Evolutionary conservation across 2,888 invertebrate species (phyloP).

Genomic region (Chymomyza amoena): DNA sequence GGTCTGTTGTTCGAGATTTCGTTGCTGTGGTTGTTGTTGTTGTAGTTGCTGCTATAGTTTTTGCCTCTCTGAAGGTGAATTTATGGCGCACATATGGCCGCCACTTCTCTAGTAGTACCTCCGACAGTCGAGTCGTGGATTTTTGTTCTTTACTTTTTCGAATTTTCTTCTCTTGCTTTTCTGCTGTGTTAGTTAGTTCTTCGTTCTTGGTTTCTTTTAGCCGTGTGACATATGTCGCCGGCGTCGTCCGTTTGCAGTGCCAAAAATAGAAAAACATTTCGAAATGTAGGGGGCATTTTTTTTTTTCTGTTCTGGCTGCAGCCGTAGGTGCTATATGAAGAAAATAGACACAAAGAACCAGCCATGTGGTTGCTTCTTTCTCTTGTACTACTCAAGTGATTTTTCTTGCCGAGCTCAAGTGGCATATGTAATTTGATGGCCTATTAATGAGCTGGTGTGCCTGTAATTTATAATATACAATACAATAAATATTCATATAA

Average conservation of each 20-base stretch:
- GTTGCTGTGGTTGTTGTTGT: background rate
- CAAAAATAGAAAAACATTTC: conserved; percentile 66
- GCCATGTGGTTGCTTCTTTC: background rate
- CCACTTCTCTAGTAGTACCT: conserved; percentile 21
- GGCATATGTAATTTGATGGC: conserved; percentile 34
- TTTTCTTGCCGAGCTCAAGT: conserved; percentile 18
- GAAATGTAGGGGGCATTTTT: conserved; percentile 67
- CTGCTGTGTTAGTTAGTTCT: background rate
- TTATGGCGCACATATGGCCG: conserved; percentile 69
- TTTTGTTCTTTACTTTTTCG: background rate
- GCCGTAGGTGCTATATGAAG: conserved; percentile 6
- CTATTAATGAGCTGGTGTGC: conserved; percentile 29
- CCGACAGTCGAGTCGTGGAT: background rate
- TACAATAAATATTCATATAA: background rate
- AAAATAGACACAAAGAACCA: background rate
- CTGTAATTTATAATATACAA: conserved; percentile 7
- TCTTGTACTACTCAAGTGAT: background rate
- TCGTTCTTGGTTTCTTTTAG: background rate
- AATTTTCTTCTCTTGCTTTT: background rate
- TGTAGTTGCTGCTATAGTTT: background rate
- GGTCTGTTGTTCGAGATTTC: background rate
- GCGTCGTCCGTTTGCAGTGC: conserved; percentile 22
- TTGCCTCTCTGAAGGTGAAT: conserved; percentile 61
- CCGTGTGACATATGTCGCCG: conserved; percentile 56
- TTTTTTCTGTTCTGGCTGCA: conserved; percentile 23